Evolutionary conservation across 2,797 vertebrate genomes (phyloP).

Genomic region (Anableps anableps): DNA sequence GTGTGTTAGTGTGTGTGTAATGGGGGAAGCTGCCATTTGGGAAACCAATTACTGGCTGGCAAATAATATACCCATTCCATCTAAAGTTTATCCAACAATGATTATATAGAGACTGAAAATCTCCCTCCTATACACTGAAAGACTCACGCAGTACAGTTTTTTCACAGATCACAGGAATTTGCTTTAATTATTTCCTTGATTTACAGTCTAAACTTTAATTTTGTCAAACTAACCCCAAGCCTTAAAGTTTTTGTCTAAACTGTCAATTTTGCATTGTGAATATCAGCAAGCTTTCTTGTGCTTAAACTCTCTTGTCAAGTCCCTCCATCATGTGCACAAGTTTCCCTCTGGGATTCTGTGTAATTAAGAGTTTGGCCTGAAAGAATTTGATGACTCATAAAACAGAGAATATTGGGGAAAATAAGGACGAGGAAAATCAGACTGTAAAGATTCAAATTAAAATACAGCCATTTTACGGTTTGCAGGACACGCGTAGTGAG

Average conservation of each 20-base stretch:
- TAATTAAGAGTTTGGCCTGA: slow-evolving; percentile 67
- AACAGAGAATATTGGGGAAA: slow-evolving; percentile 58
- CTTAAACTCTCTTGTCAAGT: background rate
- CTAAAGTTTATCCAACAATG: slow-evolving; percentile 59
- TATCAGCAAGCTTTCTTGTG: slow-evolving; percentile 6
- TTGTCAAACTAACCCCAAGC: slow-evolving; percentile 16
- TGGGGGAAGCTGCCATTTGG: slow-evolving; percentile 59
- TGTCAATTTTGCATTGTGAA: slow-evolving; percentile 6
- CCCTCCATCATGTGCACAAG: slow-evolving; percentile 16
- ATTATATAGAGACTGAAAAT: slow-evolving; percentile 43
- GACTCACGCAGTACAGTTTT: background rate
- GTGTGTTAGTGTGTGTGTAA: slow-evolving; percentile 27
- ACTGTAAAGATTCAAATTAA: slow-evolving; percentile 67
- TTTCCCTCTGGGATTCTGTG: slow-evolving; percentile 39
- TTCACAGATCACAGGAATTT: slow-evolving; percentile 3
- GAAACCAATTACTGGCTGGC: slow-evolving; percentile 75
- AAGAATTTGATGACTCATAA: slow-evolving; percentile 69
- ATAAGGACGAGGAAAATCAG: slow-evolving; percentile 60
- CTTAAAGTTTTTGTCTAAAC: slow-evolving; percentile 11
- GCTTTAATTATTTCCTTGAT: slow-evolving; percentile 10
- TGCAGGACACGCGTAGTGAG: slow-evolving; percentile 34
- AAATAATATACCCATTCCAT: slow-evolving; percentile 66
- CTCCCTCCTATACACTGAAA: background rate
- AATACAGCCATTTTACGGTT: slow-evolving; percentile 53
- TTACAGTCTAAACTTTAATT: slow-evolving; percentile 8